These are phyloP conservation scores for Amphilophus citrinellus DNA, from an alignment of 2,113 vertebrate species.

Conservation along the genomic window DNA sequence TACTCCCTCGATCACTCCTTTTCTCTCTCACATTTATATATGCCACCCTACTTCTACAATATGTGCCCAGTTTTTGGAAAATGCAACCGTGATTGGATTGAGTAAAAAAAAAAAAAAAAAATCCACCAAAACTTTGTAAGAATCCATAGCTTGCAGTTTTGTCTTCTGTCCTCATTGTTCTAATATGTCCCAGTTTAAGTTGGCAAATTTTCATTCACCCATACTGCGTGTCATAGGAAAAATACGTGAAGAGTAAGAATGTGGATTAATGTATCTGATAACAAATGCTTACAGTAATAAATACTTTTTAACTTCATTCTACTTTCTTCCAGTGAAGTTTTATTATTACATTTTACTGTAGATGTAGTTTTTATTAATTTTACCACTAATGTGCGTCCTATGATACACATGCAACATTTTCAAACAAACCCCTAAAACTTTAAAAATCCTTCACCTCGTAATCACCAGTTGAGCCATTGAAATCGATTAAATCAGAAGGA, in stretches of 20 bases:
- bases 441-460: background rate
- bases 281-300: background rate
- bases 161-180: conserved; percentile 4
- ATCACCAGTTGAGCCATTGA: background rate
- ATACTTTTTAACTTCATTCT: background rate
- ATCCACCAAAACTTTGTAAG: background rate
- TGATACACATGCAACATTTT: background rate
- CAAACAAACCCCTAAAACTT: background rate
- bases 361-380: background rate
- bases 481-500: background rate
- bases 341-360: background rate
- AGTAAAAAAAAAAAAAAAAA: background rate
- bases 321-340: background rate
- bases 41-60: conserved; percentile 52
- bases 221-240: background rate
- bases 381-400: background rate
- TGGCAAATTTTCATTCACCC: background rate
- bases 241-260: background rate
- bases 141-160: background rate
- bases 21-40: conserved; percentile 61
- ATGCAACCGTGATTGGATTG: conserved; percentile 25
- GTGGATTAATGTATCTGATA: background rate
- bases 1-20: conserved; percentile 68
- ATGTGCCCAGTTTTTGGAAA: conserved; percentile 50
- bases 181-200: conserved; percentile 14